Evolutionary conservation across 1,140 invertebrate genomes (phyloP).

Genomic region (Drosophila arawakana): DNA sequence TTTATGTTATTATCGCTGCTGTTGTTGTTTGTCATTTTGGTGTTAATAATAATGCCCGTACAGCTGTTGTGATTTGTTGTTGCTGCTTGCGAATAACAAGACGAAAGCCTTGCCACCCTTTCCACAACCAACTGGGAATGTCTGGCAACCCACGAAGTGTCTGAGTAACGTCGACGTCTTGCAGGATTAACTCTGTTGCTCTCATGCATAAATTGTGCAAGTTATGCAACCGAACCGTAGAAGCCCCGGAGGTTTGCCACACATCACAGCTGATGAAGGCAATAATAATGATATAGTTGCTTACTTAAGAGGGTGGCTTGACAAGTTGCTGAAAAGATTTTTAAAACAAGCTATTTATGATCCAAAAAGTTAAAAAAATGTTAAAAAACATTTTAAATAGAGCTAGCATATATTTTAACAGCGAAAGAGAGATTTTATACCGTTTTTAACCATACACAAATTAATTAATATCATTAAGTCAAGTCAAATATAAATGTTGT

Average conservation of each 20-base stretch:
- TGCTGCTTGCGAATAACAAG: constrained; percentile 54
- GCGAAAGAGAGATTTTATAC: too few species aligned
- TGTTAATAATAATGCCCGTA: constrained; percentile 58
- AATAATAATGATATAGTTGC: constrained; percentile 1
- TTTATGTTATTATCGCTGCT: neutral
- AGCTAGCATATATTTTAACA: too few species aligned
- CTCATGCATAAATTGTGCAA: constrained; percentile 77
- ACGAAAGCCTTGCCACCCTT: constrained; percentile 2
- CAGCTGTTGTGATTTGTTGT: constrained; percentile 44
- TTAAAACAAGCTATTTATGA: too few species aligned
- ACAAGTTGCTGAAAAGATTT: too few species aligned
- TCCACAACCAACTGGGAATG: constrained; percentile 39
- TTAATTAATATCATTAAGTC: too few species aligned
- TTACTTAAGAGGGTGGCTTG: constrained; percentile 1
- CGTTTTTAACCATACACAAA: too few species aligned
- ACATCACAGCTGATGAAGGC: constrained; percentile 4
- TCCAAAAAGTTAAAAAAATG: too few species aligned
- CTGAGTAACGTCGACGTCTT: constrained; percentile 35
- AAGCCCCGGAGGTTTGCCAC: constrained; percentile 4
- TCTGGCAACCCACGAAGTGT: constrained; percentile 49
- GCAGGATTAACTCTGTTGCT: constrained; percentile 69
- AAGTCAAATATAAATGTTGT: too few species aligned
- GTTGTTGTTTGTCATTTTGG: constrained; percentile 55
- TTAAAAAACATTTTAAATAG: too few species aligned
- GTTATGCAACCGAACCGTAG: constrained; percentile 47